A percentile compares a stretch with the other conserved stretches of the same genome.
These are phyloP conservation scores for Vulpes ferrilata DNA, from an alignment of 2,113 vertebrate genomes.

Conservation along the genomic window DNA sequence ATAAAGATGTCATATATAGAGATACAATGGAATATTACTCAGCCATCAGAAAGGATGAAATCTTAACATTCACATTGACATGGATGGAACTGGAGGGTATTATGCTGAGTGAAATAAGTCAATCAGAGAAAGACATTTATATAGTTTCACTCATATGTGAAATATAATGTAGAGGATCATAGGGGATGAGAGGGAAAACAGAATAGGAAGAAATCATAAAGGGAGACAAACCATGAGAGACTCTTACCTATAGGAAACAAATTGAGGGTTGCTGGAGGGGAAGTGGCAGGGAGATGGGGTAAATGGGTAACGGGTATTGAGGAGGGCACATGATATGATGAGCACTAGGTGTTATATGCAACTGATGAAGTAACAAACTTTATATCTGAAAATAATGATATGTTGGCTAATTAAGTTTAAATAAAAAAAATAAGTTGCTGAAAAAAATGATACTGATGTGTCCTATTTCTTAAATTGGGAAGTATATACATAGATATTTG, in stretches of 20 bases:
- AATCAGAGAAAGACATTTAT: not conserved
- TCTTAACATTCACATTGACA: not conserved
- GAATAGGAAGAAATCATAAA: not conserved
- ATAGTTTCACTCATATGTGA: not conserved
- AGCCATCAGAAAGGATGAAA: not conserved
- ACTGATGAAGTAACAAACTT: not conserved
- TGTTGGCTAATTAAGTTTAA: not conserved
- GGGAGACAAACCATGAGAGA: not conserved
- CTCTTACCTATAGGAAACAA: not conserved
- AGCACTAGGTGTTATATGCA: not conserved
- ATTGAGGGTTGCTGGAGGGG: not conserved
- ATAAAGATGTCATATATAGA: not conserved
- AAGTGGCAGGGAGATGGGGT: not conserved
- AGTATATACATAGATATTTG: not conserved
- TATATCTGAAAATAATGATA: not conserved
- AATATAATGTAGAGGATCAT: not conserved
- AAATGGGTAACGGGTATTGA: not conserved
- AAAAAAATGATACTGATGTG: not conserved
- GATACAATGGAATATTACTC: not conserved
- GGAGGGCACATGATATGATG: no score
- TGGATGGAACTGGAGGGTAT: not conserved
- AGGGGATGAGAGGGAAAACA: not conserved
- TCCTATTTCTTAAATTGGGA: not conserved
- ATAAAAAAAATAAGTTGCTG: not conserved
- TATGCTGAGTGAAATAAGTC: not conserved